Evolutionary conservation across 2,113 vertebrate species (phyloP), one percentile per base, ranked within the genome.

Genomic region (Ciconia maguari): DNA sequence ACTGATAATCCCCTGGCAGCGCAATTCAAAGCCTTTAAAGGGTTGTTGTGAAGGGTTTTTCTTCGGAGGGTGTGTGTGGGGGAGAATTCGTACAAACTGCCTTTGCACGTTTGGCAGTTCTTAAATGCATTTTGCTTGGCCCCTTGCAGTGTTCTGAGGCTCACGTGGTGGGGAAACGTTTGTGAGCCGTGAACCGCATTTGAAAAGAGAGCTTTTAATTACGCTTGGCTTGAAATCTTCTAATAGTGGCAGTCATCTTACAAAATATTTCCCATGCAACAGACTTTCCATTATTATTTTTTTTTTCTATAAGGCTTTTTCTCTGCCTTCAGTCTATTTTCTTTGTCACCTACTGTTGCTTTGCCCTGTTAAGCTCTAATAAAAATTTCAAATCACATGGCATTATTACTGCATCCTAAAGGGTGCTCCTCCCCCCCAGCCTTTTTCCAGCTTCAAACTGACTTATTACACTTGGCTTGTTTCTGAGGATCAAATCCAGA

Each of bases 201-300:
- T 93, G 93, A 97, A 96, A 97, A 95, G 96, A 85, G 93, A 95
- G 94, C 95, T 97, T 97, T 96, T 96, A 97, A 97, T 97, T 95
- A 95, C 5, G 16, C 93, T 62, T 90, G 97, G 91, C 93, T 93
- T 55, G 92, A 93, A 92, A 89, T 81, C 92, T 90, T 83, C 88
- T 95, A 57, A 77, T 87, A 87, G 95, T 66, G 93, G 94, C 94
- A 95, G 94, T 91, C 93, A 81, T 83, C 96, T 97, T 87, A 77
- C 91, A 93, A 96, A 97, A 93, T 95, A 97, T 94, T 96, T 95
- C 95, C 95, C 89, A 51, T 96, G 87, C 94, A 96, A 30, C 78
- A 86, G 87, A 48, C 87, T 96, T 91, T 29, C 82, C 87, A 52
- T 89, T 94, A 84, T 90, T 64, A 38, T 22, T 51, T 64, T 65